Evolutionary conservation across 2,113 vertebrate species (phyloP).

Genomic region (Ibidorhyncha struthersii): DNA sequence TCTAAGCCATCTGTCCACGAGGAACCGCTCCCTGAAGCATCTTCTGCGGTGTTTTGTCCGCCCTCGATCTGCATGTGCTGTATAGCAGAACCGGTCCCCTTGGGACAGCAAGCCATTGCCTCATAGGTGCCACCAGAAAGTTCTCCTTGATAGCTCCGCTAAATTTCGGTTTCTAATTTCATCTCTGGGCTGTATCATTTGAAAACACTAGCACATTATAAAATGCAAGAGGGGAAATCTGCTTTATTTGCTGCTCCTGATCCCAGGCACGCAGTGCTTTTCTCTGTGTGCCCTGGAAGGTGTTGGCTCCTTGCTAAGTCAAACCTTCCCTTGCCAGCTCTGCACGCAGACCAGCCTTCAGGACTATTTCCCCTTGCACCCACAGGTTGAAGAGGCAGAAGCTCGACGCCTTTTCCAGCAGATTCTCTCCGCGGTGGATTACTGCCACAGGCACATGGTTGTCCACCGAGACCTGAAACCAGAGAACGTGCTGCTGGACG

Average conservation of each 20-base stretch:
- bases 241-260: background rate
- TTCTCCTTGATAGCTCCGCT: background rate
- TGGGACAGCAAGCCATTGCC: background rate
- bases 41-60: background rate
- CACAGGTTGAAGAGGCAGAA: conserved; percentile 92
- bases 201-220: background rate
- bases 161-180: background rate
- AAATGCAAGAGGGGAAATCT: background rate
- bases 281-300: background rate
- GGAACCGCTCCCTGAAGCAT: background rate
- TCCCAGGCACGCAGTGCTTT: background rate
- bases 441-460: conserved; percentile 99
- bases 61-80: background rate
- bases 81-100: background rate
- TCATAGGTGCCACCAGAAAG: background rate
- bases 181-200: background rate
- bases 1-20: background rate
- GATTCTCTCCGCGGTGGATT: conserved; percentile 97
- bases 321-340: background rate
- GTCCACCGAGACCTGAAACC: conserved; percentile 98
- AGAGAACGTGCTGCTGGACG: conserved; percentile 95
- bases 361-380: background rate
- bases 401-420: conserved; percentile 97
- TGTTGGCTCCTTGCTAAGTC: background rate
- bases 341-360: background rate